Percentiles rank a stretch among this genome's conserved stretches.
Evolutionary conservation across 2,113 vertebrate species (phyloP).

Genomic region (Anolis carolinensis): DNA sequence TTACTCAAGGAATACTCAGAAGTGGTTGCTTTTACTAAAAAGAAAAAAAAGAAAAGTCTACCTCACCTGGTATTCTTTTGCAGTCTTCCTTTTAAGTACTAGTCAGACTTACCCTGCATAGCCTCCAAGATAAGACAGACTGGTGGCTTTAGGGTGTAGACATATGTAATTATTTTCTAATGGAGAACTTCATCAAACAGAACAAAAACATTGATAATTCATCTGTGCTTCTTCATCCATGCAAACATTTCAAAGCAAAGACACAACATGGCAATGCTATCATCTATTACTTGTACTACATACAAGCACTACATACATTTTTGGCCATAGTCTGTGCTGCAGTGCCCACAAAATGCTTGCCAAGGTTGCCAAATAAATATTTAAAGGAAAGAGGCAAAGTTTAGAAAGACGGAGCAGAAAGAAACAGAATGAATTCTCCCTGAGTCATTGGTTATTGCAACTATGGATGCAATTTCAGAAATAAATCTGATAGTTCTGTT

Average conservation of each 20-base stretch:
- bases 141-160: no score
- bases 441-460: conserved; percentile 81
- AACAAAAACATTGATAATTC: conserved; percentile 25
- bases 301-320: not conserved
- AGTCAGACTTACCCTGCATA: no score
- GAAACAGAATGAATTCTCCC: conserved; percentile 72
- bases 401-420: conserved; percentile 10
- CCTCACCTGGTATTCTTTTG: no score
- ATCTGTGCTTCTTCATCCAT: not conserved
- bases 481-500: conserved; percentile 41
- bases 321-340: not conserved
- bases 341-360: accelerated
- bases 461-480: conserved; percentile 75
- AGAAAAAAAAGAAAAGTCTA: no score
- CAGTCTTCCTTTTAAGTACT: no score
- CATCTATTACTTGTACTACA: no score
- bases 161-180: not conserved
- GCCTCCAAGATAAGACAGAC: no score
- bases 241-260: not conserved
- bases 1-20: no score
- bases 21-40: no score
- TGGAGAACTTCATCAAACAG: not conserved
- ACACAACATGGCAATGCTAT: not conserved
- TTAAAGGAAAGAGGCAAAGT: conserved; percentile 19
- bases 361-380: conserved; percentile 51